A percentile compares a stretch with the other conserved stretches of the same genome.
Evolutionary conservation across 2,113 vertebrate genomes (phyloP).

Genomic region (Hiodon alosoides): DNA sequence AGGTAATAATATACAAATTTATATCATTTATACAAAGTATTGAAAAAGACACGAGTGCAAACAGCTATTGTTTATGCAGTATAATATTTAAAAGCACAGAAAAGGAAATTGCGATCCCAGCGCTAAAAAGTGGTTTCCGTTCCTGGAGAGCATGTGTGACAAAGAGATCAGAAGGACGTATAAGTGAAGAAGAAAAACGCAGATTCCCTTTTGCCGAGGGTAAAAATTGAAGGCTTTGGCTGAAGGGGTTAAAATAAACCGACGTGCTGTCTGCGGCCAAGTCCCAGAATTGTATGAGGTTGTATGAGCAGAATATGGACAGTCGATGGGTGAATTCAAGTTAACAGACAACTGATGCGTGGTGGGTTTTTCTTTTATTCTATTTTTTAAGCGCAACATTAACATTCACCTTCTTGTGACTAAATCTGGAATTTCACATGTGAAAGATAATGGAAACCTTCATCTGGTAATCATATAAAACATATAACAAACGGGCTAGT

Average conservation of each 20-base stretch:
- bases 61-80: not conserved
- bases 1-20: not conserved
- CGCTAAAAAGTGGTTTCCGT: constrained; percentile 11
- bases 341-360: not conserved
- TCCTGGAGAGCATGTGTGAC: constrained; percentile 36
- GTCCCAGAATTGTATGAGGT: constrained; percentile 30
- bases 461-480: constrained; percentile 43
- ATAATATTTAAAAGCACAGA: not conserved
- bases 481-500: constrained; percentile 39
- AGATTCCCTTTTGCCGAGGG: constrained; percentile 13
- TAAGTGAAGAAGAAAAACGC: no score
- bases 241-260: constrained; percentile 65
- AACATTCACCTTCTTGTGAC: not conserved
- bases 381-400: not conserved
- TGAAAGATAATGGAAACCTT: constrained; percentile 35
- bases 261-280: constrained; percentile 53
- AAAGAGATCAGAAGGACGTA: constrained; percentile 44
- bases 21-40: no score
- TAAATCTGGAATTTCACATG: constrained; percentile 16
- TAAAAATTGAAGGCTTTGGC: constrained; percentile 37
- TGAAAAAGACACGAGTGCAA: constrained; percentile 22
- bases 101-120: not conserved
- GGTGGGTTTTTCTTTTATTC: not conserved
- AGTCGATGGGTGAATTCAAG: not conserved
- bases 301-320: not conserved